A percentile compares a stretch with the other conserved stretches of the same genome.
Conservation (phyloP, 2,113 vertebrate species). For the Gracilinanus agilis region DNA sequence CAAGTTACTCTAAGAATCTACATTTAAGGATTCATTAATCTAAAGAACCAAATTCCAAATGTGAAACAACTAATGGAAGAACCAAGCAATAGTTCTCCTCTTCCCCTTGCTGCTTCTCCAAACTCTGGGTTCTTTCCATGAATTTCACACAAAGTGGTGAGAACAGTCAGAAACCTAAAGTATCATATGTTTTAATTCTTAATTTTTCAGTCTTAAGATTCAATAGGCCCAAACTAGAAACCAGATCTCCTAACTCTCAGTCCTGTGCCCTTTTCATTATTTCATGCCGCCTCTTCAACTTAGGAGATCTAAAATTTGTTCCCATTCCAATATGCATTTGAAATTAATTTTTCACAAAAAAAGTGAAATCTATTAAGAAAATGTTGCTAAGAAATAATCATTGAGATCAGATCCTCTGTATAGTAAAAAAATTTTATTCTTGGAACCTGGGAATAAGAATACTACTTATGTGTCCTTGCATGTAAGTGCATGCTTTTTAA, state of each 20-base stretch:
- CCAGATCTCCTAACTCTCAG: neutral
- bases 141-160: neutral
- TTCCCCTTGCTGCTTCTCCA: neutral
- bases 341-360: neutral
- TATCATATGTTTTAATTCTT: neutral
- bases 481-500: neutral
- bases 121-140: neutral
- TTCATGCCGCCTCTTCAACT: neutral
- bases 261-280: neutral
- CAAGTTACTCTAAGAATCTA: neutral
- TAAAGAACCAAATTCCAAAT: neutral
- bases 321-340: neutral
- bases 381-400: neutral
- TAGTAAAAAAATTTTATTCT: neutral
- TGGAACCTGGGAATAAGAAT: rapidly evolving
- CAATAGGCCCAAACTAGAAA: neutral
- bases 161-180: neutral
- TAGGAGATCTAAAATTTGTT: neutral
- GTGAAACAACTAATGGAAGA: neutral
- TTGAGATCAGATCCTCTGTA: neutral
- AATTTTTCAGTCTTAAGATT: neutral
- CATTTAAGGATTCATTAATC: neutral
- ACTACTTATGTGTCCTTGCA: neutral
- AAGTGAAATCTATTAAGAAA: neutral
- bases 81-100: neutral